Conservation (phyloP, 1,140 invertebrate species). For the Leptonema lineaticorne region DNA sequence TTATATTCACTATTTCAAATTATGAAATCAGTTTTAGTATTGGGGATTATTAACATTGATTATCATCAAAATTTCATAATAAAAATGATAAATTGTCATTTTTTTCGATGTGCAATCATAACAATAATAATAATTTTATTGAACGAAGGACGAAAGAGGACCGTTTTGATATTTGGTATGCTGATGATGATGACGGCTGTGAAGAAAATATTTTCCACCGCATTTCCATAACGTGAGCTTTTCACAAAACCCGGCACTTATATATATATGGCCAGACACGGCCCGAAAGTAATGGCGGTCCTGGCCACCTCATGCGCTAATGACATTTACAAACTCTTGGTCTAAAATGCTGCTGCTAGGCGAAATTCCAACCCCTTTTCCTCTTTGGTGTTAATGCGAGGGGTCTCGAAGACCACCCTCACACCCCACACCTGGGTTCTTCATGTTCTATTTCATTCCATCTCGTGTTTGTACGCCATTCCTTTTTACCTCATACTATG, state of each 20-base stretch:
- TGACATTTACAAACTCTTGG: constrained; percentile 42
- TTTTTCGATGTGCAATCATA: neutral
- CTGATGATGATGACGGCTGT: neutral
- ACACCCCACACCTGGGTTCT: constrained; percentile 1
- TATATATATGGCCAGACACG: constrained; percentile 28
- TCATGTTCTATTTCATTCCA: neutral
- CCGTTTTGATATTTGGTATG: neutral
- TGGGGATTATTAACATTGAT: too few species aligned
- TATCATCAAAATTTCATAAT: too few species aligned
- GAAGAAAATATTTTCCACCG: constrained; percentile 19
- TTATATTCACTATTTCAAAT: too few species aligned
- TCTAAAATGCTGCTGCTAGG: constrained; percentile 36
- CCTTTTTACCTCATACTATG: too few species aligned
- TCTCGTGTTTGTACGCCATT: too few species aligned
- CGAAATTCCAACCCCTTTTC: constrained; percentile 32
- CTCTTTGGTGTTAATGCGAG: constrained; percentile 1
- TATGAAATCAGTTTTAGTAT: too few species aligned
- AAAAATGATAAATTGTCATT: too few species aligned
- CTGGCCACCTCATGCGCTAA: constrained; percentile 40
- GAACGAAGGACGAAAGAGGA: neutral
- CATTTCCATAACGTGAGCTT: constrained; percentile 23
- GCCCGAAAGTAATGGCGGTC: constrained; percentile 39
- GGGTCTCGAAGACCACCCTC: constrained; percentile 7
- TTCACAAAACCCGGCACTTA: constrained; percentile 28
- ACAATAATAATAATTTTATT: neutral